Conservation (phyloP, 2,113 vertebrate genomes). For the Macroglossus sobrinus region DNA sequence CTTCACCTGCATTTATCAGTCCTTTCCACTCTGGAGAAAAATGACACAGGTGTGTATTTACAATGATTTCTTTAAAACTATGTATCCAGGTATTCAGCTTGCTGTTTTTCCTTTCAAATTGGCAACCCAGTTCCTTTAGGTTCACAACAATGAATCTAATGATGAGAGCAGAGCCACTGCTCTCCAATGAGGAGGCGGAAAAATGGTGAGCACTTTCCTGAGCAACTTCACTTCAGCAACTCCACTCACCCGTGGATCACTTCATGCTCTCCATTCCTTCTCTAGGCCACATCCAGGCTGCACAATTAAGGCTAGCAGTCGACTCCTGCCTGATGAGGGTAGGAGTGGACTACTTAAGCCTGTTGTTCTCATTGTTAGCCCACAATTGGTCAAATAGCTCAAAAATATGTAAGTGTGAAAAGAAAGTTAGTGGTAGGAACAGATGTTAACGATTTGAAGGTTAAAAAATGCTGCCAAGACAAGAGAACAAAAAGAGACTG, state of each 20-base stretch:
- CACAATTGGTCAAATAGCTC: neutral
- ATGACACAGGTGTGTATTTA: neutral
- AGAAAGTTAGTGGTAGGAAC: neutral
- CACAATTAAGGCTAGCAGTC: accelerated
- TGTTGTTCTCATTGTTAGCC: neutral
- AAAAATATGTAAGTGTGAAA: neutral
- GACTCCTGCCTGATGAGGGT: neutral
- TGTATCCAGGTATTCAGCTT: neutral
- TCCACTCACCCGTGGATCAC: neutral
- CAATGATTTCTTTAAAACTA: constrained; percentile 20
- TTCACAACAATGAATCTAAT: neutral
- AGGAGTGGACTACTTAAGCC: neutral
- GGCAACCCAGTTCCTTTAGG: neutral
- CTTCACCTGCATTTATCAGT: neutral
- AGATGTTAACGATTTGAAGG: neutral
- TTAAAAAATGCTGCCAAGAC: neutral
- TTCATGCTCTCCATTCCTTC: neutral
- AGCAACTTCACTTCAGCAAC: neutral
- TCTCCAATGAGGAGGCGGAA: neutral
- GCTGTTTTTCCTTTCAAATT: neutral
- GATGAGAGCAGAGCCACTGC: neutral
- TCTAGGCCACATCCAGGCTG: neutral
- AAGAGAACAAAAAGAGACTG: neutral
- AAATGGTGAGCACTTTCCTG: neutral
- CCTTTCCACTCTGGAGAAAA: neutral